Base-by-base conservation (phyloP, 2,888 invertebrate species). In the Pammene aurita region DNA sequence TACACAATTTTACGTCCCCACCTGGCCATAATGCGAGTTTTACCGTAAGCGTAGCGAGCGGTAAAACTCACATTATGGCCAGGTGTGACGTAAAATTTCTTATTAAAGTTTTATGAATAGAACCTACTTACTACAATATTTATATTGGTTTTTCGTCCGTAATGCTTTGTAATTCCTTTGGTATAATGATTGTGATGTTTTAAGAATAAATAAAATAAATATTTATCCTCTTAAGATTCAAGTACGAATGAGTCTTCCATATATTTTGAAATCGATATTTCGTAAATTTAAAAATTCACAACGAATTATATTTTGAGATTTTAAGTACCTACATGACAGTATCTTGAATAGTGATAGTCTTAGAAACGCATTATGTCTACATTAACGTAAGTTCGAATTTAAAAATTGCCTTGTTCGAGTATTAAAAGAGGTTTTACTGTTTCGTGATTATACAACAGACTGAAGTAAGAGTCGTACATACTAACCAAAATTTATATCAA, bases 321-420 rank as follows among this genome's bases (percentile, higher is more conserved):
- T 61, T 71, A 67, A 72, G 65, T 74, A 72, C 73, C 72, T 57
- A 70, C 76, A 77, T 77, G 77, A 77, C 77, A 77, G 74, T 75
- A 74, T 76, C 65, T 57, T 65, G 54, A 68, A 48, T 73, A 66
- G 35, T 68, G 34, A 38, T 56, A 57, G 50, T 44, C 10, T 41
- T 56, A 63, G 16, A 46, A 18, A 52, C 14, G 35, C 13, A 66
- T 10, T 34, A 41, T 34, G 42, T 7, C 26, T 42, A 68, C 35
- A 35, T 58, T 38, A 63, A 52, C 16, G 42, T 42, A 57, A 56
- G 16, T 57, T 57, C 56, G 52, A 63, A 63, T 63, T 67, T 41
- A 34, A 44, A 57, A n/a, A 38, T n/a, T 14, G 41, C 34, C 42
- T 48, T 50, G 48, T 50, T 34, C 9, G 60, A 60, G 66, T 46